phyloP scores from a whole-genome alignment of 1,140 invertebrate species.

The Physella acuta region DNA sequence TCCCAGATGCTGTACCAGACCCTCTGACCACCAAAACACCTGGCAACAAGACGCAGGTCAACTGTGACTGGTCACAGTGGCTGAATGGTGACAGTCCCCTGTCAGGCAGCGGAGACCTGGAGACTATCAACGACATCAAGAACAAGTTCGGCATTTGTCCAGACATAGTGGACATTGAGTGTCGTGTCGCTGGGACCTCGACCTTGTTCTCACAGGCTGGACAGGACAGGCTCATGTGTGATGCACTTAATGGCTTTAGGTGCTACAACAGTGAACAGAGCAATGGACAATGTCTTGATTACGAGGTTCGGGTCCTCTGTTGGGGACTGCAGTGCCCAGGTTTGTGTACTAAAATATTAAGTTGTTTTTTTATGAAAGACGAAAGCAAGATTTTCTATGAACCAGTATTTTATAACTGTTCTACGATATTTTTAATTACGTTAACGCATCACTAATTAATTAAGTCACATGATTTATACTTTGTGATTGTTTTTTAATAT shows the following conservation, averaged over 20 bases:
- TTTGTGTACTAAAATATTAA: too few relatives aligned
- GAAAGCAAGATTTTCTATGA: too few relatives aligned
- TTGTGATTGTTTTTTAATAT: too few relatives aligned
- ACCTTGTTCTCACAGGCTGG: constrained; percentile 69
- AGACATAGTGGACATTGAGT: constrained; percentile 75
- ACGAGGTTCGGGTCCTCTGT: constrained; percentile 45
- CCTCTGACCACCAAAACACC: neutral
- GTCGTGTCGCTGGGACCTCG: constrained; percentile 69
- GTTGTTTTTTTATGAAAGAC: too few relatives aligned
- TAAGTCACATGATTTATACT: too few relatives aligned
- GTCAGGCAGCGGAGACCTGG: constrained; percentile 43
- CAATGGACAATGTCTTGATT: constrained; percentile 37
- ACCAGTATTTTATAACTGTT: too few relatives aligned
- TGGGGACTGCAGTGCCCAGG: constrained; percentile 39
- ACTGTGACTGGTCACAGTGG: constrained; percentile 47
- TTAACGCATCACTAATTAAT: too few relatives aligned
- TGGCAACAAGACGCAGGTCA: constrained; percentile 8
- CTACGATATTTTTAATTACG: too few relatives aligned
- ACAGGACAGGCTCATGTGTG: constrained; percentile 52
- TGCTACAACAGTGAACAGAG: constrained; percentile 53
- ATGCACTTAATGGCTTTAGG: constrained; percentile 52
- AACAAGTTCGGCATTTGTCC: constrained; percentile 60
- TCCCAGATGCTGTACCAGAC: neutral
- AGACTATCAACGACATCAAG: constrained; percentile 47
- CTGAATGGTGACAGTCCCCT: constrained; percentile 47